Base-by-base conservation (phyloP, 2,113 vertebrate genomes). In the Aptenodytes patagonicus region DNA sequence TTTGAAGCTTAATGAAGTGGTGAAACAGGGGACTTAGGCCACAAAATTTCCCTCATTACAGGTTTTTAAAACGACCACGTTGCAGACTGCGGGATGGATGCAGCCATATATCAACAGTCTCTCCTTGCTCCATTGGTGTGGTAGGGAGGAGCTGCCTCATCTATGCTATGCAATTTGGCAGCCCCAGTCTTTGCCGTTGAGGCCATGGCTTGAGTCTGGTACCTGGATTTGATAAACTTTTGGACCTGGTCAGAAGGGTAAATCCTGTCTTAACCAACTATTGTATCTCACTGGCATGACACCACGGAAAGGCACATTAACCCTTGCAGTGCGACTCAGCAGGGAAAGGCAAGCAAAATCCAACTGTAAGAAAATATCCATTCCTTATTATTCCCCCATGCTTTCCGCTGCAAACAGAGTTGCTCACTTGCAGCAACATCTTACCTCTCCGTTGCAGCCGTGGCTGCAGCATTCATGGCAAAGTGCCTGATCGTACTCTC, bases 401-500 rank as follows among this genome's bases (percentile, higher is more conserved):
- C 7, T 47, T 58, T 36, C 51, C 3, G 6, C 1, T 18, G 31
- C 21, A 36, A 60, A 31, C 17, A 58, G 24, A 34, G 38, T 25
- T 36, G 32, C 25, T 49, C 4, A 1, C 54, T 52, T 38, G 12
- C 51, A 81, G 15, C 16, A 51, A 3, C 52, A 36, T 16, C 98
- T 95, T 95, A 99, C 99, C 98, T 98, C 96, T 99, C 98, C 0
- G 98, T 97, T 0, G 97, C 97, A 3, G 98, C 98, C 1, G 98
- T 98, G 75, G 98, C 98, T 0, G 98, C 98, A 0, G 99, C 98
- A 2, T 98, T 98, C 99, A 99, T 98, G 93, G 98, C 98, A 2
- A 99, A 99, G 90, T 99, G 99, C 8, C 99, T 98, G 87, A 99
- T 99, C 0, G 99, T 98, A 21, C 98, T 99, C 88, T 99, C 99